A percentile compares a stretch with the other conserved stretches of the same genome.
Conservation (phyloP, 1,140 invertebrate genomes). For the Formica selysi region DNA sequence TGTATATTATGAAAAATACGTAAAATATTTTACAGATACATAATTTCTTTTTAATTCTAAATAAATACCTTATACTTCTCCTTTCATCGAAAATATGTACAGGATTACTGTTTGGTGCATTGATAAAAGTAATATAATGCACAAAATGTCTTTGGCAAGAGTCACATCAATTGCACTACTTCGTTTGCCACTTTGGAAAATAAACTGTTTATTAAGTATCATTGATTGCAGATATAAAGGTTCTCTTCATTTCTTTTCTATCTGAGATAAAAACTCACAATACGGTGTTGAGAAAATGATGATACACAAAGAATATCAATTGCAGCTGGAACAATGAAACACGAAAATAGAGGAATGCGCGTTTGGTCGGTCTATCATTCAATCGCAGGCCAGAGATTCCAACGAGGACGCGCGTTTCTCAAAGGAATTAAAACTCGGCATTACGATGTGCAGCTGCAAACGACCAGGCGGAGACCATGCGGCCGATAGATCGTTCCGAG, state of each 20-base stretch:
- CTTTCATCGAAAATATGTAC: not conserved
- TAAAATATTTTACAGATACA: not conserved
- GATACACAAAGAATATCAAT: not conserved
- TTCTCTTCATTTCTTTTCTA: not conserved
- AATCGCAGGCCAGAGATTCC: conserved; percentile 74
- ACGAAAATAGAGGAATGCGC: not conserved
- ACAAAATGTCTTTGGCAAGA: not conserved
- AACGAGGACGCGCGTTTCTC: conserved; percentile 77
- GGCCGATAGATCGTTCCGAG: not conserved
- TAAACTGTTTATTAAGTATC: conserved; percentile 20
- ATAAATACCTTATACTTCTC: conserved; percentile 22
- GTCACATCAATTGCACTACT: not conserved
- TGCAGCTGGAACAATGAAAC: not conserved
- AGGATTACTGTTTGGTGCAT: too few species aligned
- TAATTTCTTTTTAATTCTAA: not conserved
- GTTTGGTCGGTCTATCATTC: conserved; percentile 42
- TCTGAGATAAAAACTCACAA: not conserved
- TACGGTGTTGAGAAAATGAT: not conserved
- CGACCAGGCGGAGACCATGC: conserved; percentile 68
- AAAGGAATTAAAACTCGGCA: conserved; percentile 86
- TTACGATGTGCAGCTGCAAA: conserved; percentile 89
- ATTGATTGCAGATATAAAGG: not conserved
- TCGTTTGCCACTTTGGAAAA: not conserved
- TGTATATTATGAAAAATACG: not conserved
- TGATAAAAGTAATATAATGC: not conserved